A percentile compares a stretch with the other conserved stretches of the same genome.
These are phyloP conservation scores for Odiellus spinosus DNA, from an alignment of 2,888 invertebrate species.

Conservation along the genomic window DNA sequence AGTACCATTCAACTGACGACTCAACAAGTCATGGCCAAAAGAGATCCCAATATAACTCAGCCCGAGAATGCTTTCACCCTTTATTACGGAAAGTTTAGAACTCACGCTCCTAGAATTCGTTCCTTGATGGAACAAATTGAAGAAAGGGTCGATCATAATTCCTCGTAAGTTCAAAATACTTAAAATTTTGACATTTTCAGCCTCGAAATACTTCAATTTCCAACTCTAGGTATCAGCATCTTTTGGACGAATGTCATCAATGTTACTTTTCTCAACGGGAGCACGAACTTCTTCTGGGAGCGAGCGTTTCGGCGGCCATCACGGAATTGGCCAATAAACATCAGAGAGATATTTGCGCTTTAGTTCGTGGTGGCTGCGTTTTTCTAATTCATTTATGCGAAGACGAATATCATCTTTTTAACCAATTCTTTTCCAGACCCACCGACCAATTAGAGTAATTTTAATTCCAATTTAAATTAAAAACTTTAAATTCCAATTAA, in stretches of 20 bases:
- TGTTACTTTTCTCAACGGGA: slow-evolving; percentile 57
- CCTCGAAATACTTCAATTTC: slow-evolving; percentile 2
- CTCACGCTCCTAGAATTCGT: slow-evolving; percentile 69
- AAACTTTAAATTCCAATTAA: slow-evolving; percentile 1
- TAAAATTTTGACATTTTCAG: no score
- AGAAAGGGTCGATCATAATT: slow-evolving; percentile 48
- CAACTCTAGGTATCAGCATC: slow-evolving; percentile 44
- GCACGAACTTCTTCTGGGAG: slow-evolving; percentile 43
- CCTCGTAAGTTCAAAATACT: slow-evolving; percentile 42
- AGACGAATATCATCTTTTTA: slow-evolving; percentile 81
- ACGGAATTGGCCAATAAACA: slow-evolving; percentile 43
- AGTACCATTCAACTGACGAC: slow-evolving; percentile 61
- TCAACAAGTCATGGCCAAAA: slow-evolving; percentile 42
- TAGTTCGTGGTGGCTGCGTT: slow-evolving; percentile 62
- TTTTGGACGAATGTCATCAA: slow-evolving; percentile 62
- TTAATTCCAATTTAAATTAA: not conserved
- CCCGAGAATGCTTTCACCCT: slow-evolving; percentile 50
- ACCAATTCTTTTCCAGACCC: slow-evolving; percentile 65
- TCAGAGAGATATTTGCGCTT: slow-evolving; percentile 51
- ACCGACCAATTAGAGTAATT: slow-evolving; percentile 46
- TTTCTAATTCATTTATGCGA: slow-evolving; percentile 82
- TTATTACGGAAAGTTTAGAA: slow-evolving; percentile 85
- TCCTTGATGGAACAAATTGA: slow-evolving; percentile 69
- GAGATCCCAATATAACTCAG: slow-evolving; percentile 23
- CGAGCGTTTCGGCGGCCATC: slow-evolving; percentile 52